phyloP scores from a whole-genome alignment of 2,888 invertebrate genomes.

The Anthrax anthrax region DNA sequence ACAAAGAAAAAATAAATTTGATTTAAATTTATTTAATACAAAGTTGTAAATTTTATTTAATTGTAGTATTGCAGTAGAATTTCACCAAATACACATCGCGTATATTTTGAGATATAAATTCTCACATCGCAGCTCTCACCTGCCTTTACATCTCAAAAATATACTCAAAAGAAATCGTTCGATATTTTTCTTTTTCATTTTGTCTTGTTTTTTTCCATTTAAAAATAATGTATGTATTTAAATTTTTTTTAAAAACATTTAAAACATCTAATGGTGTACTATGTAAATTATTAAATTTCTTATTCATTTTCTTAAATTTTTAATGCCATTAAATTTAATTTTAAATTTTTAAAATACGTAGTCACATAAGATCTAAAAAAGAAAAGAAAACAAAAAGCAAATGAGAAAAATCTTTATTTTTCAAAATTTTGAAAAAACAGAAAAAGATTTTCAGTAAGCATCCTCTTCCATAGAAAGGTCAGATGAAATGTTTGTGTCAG shows the following conservation, averaged over 20 bases:
- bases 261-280: constrained; percentile 1
- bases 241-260: too few relatives aligned
- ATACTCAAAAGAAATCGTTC: constrained; percentile 19
- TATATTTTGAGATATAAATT: constrained; percentile 21
- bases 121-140: constrained; percentile 27
- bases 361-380: too few relatives aligned
- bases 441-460: constrained; percentile 34
- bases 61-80: too few relatives aligned
- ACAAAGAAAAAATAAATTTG: too few relatives aligned
- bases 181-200: constrained; percentile 2
- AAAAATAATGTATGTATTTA: not conserved
- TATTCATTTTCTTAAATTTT: too few relatives aligned
- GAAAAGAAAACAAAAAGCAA: too few relatives aligned
- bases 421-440: not conserved
- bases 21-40: too few relatives aligned
- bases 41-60: too few relatives aligned
- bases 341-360: too few relatives aligned
- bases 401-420: too few relatives aligned
- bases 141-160: constrained; percentile 21
- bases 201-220: not conserved
- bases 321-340: too few relatives aligned
- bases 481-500: constrained; percentile 61
- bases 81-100: constrained; percentile 16
- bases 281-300: not conserved
- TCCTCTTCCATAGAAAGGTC: constrained; percentile 83